Evolutionary conservation across 2,113 vertebrate genomes (phyloP).

Genomic region (Mus spicilegus): DNA sequence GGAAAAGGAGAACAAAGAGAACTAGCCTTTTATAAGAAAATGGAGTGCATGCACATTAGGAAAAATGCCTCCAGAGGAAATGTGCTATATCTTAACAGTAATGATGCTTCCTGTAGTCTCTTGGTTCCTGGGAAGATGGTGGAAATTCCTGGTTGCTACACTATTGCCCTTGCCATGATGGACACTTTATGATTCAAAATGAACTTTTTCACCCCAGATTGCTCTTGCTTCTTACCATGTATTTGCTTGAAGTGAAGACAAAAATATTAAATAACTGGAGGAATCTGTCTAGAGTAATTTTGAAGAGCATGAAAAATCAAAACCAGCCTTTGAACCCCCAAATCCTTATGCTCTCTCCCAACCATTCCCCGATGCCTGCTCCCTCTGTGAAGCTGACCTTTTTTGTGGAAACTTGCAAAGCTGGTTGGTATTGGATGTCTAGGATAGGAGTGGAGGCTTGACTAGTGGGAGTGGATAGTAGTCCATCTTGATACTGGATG

Average conservation of each 20-base stretch:
- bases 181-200: neutral
- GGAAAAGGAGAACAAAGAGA: no score
- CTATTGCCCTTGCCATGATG: no score
- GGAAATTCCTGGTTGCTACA: neutral
- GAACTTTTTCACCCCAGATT: neutral
- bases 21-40: no score
- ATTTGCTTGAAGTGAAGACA: no score
- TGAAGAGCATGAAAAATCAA: neutral
- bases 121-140: no score
- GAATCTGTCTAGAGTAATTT: neutral
- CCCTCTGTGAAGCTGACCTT: fast-evolving
- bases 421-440: neutral
- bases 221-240: neutral
- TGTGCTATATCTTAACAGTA: no score
- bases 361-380: neutral
- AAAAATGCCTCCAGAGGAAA: no score
- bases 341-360: neutral
- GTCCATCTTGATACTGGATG: neutral
- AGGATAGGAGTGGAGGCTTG: neutral
- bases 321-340: neutral
- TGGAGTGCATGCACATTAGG: no score
- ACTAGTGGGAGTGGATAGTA: neutral
- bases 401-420: neutral
- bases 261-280: neutral
- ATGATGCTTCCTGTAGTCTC: no score